phyloP scores from a whole-genome alignment of 2,113 vertebrate species.

The Dipodomys spectabilis region DNA sequence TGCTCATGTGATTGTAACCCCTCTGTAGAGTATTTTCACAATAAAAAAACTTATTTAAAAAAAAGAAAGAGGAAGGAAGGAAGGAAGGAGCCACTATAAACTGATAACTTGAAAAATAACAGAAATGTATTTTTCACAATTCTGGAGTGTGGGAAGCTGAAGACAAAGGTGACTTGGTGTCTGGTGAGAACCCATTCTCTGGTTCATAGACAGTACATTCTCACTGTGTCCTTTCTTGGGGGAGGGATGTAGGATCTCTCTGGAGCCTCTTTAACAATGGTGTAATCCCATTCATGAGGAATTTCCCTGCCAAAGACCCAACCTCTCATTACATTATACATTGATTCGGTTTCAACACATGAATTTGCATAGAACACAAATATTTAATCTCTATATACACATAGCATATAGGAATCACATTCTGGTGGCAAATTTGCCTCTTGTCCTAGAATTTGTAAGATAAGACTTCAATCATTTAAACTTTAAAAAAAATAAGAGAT shows the following conservation, averaged over 20 bases:
- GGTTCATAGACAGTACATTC: background rate
- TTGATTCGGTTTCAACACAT: background rate
- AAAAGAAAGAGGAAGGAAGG: too few relatives aligned
- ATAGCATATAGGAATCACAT: background rate
- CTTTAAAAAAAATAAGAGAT: background rate
- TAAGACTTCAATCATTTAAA: background rate
- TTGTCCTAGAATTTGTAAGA: constrained; percentile 37
- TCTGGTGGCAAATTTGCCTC: constrained; percentile 1
- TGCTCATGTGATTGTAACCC: too few relatives aligned
- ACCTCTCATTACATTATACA: background rate
- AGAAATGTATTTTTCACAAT: background rate
- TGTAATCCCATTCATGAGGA: background rate
- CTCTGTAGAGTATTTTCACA: too few relatives aligned
- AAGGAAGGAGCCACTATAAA: background rate
- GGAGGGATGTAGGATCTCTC: too few relatives aligned
- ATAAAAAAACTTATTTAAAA: too few relatives aligned
- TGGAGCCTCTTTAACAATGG: too few relatives aligned
- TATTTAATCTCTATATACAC: background rate
- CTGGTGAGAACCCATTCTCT: background rate
- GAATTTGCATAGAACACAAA: background rate
- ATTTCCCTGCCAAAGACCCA: background rate
- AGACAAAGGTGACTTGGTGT: background rate
- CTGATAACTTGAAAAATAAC: background rate
- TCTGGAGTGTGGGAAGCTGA: background rate
- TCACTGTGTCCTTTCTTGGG: background rate